Base-by-base conservation (phyloP, 2,113 vertebrate species). In the Neolamprologus variostigma region DNA sequence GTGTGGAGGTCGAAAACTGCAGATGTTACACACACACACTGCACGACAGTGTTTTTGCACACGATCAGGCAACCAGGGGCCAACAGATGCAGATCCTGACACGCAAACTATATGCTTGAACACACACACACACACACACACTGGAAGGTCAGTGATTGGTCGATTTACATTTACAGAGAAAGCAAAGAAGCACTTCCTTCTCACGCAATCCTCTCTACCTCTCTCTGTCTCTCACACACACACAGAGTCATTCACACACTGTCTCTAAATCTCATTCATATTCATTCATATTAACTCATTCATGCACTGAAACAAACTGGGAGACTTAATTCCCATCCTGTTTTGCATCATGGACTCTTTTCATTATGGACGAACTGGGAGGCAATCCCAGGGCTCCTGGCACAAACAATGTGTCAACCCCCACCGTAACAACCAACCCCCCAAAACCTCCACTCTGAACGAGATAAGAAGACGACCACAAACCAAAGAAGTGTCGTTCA, bases 61-160 rank as follows among this genome's bases (percentile, higher is more conserved):
- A 54, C 6, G 4, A 26, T 26, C 47, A 40, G 23, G 21, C 82
- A 82, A 45, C n/a, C 66, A 71, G 37, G 16, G 21, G 14, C 53
- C 37, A 54, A 82, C 68, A 86, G 80, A 86, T 47, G 63, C 80
- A 89, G 40, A 31, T 47, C 8, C 8, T 17, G 68, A 17, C 68
- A 76, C 40, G 6, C 68, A 76, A 76, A 47, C 68, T 47, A 28
- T 76, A 47, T 47, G 68, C 68, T 11, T 76, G 14, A 76, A 57
- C 63, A 73, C 83, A 80, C 59, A 80, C 82, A 76, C 21, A 53
- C 73, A 42, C 45, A 54, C 54, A 66, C 71, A 33, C 71, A 61
- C 21, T 12, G 55, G 80, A 79, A 84, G 90, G 84, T 91, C 89
- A 91, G 31, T 3, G 31, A 40, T 23, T 82, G 87, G 87, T 85